These are phyloP conservation scores for Eumeta japonica DNA, from an alignment of 1,140 invertebrate species.

Conservation along the genomic window DNA sequence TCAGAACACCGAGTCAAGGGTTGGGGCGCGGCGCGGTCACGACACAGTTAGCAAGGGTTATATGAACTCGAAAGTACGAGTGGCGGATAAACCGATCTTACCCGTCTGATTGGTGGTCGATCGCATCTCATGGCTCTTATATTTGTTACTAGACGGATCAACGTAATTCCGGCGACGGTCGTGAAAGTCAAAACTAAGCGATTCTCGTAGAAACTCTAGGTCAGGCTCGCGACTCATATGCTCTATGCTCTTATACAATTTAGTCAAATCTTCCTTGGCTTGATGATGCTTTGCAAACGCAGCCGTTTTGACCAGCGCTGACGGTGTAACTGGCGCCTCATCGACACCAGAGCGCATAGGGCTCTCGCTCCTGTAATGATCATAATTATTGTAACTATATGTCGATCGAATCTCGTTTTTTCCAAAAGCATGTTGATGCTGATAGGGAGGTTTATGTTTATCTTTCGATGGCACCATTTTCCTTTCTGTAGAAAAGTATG, in stretches of 20 bases:
- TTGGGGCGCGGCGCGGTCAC: too few species aligned
- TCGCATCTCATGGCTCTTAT: too few species aligned
- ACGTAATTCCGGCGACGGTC: constrained; percentile 10
- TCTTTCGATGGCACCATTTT: constrained; percentile 13
- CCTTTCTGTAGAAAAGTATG: background rate
- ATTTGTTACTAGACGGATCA: too few species aligned
- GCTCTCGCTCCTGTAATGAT: background rate
- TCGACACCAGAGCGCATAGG: constrained; percentile 23
- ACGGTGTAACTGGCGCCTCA: too few species aligned
- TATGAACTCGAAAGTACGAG: too few species aligned
- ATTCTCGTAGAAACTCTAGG: background rate
- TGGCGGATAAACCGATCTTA: constrained; percentile 60
- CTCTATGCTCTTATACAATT: constrained; percentile 26
- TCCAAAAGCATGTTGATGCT: background rate
- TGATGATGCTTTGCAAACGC: constrained; percentile 64
- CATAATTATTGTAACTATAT: constrained; percentile 1
- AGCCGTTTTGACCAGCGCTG: constrained; percentile 66
- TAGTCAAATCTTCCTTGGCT: constrained; percentile 28
- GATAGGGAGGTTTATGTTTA: constrained; percentile 4
- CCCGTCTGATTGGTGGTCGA: constrained; percentile 61
- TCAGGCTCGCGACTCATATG: constrained; percentile 12
- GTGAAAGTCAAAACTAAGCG: background rate
- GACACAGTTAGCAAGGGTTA: too few species aligned
- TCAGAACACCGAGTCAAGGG: too few species aligned
- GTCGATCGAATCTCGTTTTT: background rate